phyloP scores from a whole-genome alignment of 2,888 invertebrate genomes.

The Nebria brevicollis region DNA sequence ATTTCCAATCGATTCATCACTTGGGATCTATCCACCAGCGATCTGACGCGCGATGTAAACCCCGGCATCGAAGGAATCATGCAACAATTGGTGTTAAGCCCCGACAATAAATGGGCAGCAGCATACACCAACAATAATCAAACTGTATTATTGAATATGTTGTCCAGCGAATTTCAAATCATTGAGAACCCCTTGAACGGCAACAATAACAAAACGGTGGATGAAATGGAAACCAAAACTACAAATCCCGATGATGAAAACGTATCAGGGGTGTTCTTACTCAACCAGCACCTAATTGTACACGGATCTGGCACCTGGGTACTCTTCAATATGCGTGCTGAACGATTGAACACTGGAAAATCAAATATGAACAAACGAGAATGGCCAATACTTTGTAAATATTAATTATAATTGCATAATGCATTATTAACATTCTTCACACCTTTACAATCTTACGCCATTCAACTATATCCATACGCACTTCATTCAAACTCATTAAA shows the following conservation, averaged over 20 bases:
- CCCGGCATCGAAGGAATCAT: conserved; percentile 96
- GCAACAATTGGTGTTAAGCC: conserved; percentile 91
- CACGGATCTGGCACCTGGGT: conserved; percentile 83
- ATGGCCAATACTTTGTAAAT: conserved; percentile 79
- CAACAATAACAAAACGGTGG: conserved; percentile 57
- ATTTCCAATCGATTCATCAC: conserved; percentile 97
- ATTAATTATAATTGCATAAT: neutral
- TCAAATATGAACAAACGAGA: conserved; percentile 68
- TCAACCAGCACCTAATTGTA: conserved; percentile 79
- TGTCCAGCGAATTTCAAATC: conserved; percentile 91
- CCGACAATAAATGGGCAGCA: conserved; percentile 95
- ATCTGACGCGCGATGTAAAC: conserved; percentile 90
- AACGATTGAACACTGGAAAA: conserved; percentile 70
- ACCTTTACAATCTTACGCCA: neutral
- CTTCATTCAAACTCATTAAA: too few relatives aligned
- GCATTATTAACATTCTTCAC: too few relatives aligned
- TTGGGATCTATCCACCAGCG: conserved; percentile 96
- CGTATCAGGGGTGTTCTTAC: conserved; percentile 73
- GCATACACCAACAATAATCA: conserved; percentile 97
- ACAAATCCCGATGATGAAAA: conserved; percentile 58
- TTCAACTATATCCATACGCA: too few relatives aligned
- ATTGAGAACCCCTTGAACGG: conserved; percentile 86
- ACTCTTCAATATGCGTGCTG: conserved; percentile 81
- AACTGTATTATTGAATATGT: conserved; percentile 89
- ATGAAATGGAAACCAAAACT: conserved; percentile 48